Percentiles rank a stretch among this genome's conserved stretches.
Conservation (phyloP, 92 coral and sea anemone genomes). For the Phymanthus crucifer region DNA sequence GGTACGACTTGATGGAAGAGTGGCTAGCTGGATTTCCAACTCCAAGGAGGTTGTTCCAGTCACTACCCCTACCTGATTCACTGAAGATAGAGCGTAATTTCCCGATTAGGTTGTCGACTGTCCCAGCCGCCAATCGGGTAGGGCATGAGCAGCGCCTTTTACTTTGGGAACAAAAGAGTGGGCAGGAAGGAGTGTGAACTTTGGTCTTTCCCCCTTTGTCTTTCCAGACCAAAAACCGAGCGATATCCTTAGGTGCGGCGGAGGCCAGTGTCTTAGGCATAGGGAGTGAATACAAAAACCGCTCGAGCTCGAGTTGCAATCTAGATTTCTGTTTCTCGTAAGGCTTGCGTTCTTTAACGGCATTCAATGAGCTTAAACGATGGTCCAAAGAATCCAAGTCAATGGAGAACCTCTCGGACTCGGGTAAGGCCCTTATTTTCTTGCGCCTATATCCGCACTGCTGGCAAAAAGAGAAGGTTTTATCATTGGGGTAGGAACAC, state of each 20-base stretch:
- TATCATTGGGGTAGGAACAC: conserved; percentile 55
- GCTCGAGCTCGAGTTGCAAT: conserved; percentile 46
- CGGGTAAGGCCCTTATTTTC: neutral
- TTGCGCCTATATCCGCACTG: conserved; percentile 48
- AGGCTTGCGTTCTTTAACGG: conserved; percentile 23
- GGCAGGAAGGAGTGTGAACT: conserved; percentile 12
- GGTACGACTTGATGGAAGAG: neutral
- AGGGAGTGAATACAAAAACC: conserved; percentile 47
- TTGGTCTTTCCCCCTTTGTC: conserved; percentile 15
- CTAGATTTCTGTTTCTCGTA: conserved; percentile 50
- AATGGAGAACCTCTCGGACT: neutral
- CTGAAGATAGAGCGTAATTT: conserved; percentile 24
- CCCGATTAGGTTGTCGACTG: conserved; percentile 23
- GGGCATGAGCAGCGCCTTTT: conserved; percentile 10
- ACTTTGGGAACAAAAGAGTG: neutral
- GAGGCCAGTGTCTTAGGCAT: conserved; percentile 46
- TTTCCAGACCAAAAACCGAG: conserved; percentile 21
- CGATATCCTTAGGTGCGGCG: conserved; percentile 13
- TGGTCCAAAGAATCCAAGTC: neutral
- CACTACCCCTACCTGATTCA: conserved; percentile 12
- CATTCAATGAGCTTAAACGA: neutral
- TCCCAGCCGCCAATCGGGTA: neutral
- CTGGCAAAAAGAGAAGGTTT: conserved; percentile 41
- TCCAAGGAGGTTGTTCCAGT: conserved; percentile 22
- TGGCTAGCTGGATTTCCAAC: conserved; percentile 26